Evolutionary conservation across 2,888 invertebrate genomes (phyloP).

Genomic region (Meloe dianella): DNA sequence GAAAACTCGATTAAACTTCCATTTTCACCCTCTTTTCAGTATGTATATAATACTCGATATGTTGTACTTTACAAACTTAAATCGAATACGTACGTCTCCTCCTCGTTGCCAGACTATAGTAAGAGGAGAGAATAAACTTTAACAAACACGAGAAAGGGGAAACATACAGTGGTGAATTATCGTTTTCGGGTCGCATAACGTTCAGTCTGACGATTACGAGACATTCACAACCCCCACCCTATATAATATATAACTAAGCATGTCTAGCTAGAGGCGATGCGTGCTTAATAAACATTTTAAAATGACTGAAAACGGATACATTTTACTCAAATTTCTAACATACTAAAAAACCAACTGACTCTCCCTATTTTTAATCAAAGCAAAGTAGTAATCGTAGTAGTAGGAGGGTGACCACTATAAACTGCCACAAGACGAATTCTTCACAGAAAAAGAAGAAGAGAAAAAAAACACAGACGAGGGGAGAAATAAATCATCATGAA

Average conservation of each 20-base stretch:
- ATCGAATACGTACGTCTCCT: constrained; percentile 1
- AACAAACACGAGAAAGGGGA: not conserved
- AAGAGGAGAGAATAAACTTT: not conserved
- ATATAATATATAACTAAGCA: not conserved
- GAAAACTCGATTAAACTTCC: not conserved
- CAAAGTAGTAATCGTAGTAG: not conserved
- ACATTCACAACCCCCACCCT: constrained; percentile 13
- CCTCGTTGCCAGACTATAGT: not conserved
- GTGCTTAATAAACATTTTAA: constrained; percentile 35
- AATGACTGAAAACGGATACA: constrained; percentile 31
- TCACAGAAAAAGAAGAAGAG: not conserved
- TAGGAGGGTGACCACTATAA: not conserved
- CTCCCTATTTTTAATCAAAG: not conserved
- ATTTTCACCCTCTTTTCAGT: not conserved
- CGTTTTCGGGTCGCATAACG: constrained; percentile 12
- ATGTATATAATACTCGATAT: not conserved
- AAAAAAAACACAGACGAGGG: not conserved
- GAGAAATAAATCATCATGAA: not conserved
- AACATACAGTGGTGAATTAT: constrained; percentile 6
- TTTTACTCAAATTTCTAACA: constrained; percentile 27
- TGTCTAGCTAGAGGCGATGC: constrained; percentile 23
- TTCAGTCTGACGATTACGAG: constrained; percentile 19
- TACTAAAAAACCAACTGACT: not conserved
- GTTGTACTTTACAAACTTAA: constrained; percentile 2
- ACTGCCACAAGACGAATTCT: not conserved